Conservation (phyloP, 2,888 invertebrate species). For the Agrochola litura region DNA sequence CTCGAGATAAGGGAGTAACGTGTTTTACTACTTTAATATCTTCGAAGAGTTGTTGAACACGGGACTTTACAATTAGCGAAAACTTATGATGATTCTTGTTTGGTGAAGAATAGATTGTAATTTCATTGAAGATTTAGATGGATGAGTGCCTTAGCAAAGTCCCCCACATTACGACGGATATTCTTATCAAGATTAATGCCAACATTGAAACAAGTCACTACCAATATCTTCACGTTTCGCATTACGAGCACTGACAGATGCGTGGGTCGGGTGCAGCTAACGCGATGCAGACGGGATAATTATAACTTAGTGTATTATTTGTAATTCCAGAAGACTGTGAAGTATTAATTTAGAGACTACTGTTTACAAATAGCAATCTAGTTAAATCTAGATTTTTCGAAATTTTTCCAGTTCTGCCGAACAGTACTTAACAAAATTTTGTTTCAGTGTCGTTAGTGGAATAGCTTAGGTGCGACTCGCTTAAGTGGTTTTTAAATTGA, state of each 20-base stretch:
- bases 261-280: constrained; percentile 18
- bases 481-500: neutral
- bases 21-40: constrained; percentile 36
- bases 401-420: neutral
- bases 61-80: neutral
- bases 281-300: constrained; percentile 33
- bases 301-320: constrained; percentile 18
- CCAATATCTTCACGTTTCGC: constrained; percentile 33
- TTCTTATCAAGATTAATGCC: neutral
- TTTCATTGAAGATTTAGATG: neutral
- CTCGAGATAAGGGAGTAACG: constrained; percentile 26
- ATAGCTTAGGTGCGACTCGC: neutral
- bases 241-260: constrained; percentile 20
- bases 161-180: too few relatives aligned
- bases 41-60: neutral
- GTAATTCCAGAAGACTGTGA: neutral
- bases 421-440: too few relatives aligned
- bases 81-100: neutral
- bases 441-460: neutral
- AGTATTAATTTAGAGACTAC: neutral
- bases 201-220: constrained; percentile 31
- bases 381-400: neutral
- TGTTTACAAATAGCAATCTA: neutral
- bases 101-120: neutral
- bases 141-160: too few relatives aligned